A percentile compares a stretch with the other conserved stretches of the same genome.
Conservation (phyloP, 2,113 vertebrate genomes). For the Montifringilla adamsi region DNA sequence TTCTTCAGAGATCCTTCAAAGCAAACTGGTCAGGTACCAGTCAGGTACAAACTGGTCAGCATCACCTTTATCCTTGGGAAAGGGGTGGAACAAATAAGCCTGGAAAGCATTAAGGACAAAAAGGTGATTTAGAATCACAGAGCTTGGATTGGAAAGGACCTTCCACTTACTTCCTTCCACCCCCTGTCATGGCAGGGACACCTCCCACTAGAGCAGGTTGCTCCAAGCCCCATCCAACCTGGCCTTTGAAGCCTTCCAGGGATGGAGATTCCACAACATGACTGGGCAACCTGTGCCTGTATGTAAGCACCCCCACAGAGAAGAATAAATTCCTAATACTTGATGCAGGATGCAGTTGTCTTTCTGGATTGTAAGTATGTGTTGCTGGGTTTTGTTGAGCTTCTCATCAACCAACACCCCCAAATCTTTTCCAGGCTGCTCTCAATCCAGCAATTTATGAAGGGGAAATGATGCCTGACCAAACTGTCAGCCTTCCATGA, state of each 20-base stretch:
- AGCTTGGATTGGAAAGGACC: background rate
- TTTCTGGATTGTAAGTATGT: background rate
- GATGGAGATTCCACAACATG: too few relatives aligned
- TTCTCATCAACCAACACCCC: background rate
- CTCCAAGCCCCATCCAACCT: background rate
- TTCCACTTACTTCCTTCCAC: background rate
- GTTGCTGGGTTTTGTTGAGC: background rate
- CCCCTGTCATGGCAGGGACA: background rate
- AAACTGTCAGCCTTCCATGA: background rate
- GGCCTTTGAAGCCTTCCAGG: background rate
- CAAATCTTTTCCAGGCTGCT: background rate
- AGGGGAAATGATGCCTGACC: background rate
- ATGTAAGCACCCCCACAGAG: background rate
- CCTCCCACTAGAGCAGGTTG: background rate
- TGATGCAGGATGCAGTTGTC: background rate
- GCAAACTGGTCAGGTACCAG: background rate
- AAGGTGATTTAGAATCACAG: background rate
- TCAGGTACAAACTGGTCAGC: background rate
- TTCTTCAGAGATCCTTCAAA: background rate
- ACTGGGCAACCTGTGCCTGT: background rate
- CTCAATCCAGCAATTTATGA: background rate
- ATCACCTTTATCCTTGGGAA: background rate
- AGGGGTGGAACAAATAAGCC: background rate
- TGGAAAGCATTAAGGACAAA: background rate
- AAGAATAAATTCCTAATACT: background rate